These are phyloP conservation scores for Xestia sexstrigata DNA, from an alignment of 2,888 invertebrate genomes.

Conservation along the genomic window DNA sequence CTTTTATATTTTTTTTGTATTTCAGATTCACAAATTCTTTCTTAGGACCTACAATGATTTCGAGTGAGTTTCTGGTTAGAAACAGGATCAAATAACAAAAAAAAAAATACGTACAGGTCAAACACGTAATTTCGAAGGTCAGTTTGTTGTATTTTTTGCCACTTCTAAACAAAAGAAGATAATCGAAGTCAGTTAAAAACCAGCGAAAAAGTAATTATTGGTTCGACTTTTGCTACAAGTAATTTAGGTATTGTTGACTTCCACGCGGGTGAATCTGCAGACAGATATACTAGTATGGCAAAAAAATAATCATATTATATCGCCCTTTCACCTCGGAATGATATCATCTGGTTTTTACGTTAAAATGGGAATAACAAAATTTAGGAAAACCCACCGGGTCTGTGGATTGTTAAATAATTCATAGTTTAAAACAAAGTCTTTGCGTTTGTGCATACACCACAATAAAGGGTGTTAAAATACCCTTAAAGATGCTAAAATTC, in stretches of 20 bases:
- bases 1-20: no score
- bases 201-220: not conserved
- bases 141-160: not conserved
- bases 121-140: not conserved
- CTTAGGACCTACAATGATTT: no score
- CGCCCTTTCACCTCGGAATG: not conserved
- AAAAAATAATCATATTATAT: not conserved
- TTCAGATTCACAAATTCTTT: no score
- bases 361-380: not conserved
- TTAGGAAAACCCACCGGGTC: not conserved
- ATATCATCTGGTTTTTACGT: not conserved
- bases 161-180: not conserved
- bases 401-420: not conserved
- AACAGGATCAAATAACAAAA: no score
- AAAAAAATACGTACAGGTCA: not conserved
- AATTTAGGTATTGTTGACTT: not conserved
- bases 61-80: no score
- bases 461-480: no score
- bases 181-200: not conserved
- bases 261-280: not conserved
- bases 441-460: no score
- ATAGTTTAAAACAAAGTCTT: no score
- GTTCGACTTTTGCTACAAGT: not conserved
- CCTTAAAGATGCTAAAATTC: no score
- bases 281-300: not conserved